These are phyloP conservation scores for Pygocentrus nattereri DNA, from an alignment of 2,797 vertebrate genomes.

Conservation along the genomic window DNA sequence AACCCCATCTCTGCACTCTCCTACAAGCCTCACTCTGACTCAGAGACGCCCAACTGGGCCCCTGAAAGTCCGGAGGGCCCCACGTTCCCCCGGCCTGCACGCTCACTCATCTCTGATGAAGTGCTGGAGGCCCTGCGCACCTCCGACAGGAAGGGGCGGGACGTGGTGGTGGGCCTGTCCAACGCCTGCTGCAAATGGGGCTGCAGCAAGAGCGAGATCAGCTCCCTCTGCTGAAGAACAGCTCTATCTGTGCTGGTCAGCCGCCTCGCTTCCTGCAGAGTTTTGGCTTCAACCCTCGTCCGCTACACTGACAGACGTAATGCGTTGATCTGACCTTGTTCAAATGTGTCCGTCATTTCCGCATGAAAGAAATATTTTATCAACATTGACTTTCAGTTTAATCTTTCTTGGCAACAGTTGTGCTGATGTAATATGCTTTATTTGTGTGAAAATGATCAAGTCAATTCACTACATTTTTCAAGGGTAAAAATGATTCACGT, in stretches of 20 bases:
- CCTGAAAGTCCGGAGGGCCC: conserved; percentile 59
- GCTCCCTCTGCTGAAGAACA: conserved; percentile 83
- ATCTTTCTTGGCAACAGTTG: no score
- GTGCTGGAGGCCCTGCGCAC: conserved; percentile 76
- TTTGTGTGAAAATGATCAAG: no score
- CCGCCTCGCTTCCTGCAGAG: background rate
- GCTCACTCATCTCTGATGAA: conserved; percentile 74
- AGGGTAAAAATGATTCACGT: background rate
- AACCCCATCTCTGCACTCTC: conserved; percentile 62
- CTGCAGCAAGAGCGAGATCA: conserved; percentile 89
- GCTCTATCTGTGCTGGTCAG: conserved; percentile 8
- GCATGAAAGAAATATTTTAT: background rate
- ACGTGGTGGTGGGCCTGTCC: conserved; percentile 84
- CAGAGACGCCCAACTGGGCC: conserved; percentile 68
- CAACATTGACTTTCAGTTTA: no score
- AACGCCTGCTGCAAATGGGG: conserved; percentile 89
- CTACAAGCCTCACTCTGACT: conserved; percentile 63
- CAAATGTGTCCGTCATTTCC: background rate
- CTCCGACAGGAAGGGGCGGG: conserved; percentile 76
- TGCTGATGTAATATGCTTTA: no score
- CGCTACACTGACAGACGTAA: no score
- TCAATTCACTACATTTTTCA: no score
- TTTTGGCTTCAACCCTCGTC: background rate
- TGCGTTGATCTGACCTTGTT: no score
- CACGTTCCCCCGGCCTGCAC: conserved; percentile 67